phyloP scores from a whole-genome alignment of 2,888 invertebrate genomes.

The Euplexia lucipara region DNA sequence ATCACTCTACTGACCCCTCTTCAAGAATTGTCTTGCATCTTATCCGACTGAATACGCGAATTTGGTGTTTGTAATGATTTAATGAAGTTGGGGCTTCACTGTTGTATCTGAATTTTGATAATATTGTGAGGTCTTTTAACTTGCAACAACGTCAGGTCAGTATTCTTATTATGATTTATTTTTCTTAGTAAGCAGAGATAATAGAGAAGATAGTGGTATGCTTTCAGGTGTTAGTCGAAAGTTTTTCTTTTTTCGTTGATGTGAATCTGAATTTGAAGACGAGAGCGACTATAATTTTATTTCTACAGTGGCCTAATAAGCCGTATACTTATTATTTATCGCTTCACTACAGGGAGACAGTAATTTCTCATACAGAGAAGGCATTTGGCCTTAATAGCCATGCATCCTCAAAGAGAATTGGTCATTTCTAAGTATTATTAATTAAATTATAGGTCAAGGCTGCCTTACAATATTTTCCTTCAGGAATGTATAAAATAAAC shows the following conservation, averaged over 20 bases:
- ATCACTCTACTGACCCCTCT: constrained; percentile 79
- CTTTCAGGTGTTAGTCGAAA: neutral
- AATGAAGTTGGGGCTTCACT: constrained; percentile 19
- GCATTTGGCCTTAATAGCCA: too few relatives aligned
- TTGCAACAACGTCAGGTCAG: neutral
- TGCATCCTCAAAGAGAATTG: too few relatives aligned
- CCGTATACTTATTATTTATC: too few relatives aligned
- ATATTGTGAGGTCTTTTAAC: constrained; percentile 12
- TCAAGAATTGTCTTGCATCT: constrained; percentile 73
- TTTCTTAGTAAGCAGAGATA: too few relatives aligned
- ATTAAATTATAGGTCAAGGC: too few relatives aligned
- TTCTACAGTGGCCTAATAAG: neutral
- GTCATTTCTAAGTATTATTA: too few relatives aligned
- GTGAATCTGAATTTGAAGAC: constrained; percentile 3
- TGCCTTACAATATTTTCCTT: too few relatives aligned
- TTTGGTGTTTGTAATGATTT: constrained; percentile 62
- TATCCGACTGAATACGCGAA: constrained; percentile 70
- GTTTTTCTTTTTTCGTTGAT: neutral
- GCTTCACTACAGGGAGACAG: too few relatives aligned
- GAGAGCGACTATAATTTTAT: neutral
- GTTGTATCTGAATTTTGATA: constrained; percentile 11
- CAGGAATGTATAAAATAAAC: too few relatives aligned
- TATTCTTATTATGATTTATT: too few relatives aligned
- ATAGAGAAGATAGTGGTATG: too few relatives aligned
- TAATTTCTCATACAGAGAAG: too few relatives aligned